Conservation (phyloP, 2,113 vertebrate genomes). For the Calypte anna region DNA sequence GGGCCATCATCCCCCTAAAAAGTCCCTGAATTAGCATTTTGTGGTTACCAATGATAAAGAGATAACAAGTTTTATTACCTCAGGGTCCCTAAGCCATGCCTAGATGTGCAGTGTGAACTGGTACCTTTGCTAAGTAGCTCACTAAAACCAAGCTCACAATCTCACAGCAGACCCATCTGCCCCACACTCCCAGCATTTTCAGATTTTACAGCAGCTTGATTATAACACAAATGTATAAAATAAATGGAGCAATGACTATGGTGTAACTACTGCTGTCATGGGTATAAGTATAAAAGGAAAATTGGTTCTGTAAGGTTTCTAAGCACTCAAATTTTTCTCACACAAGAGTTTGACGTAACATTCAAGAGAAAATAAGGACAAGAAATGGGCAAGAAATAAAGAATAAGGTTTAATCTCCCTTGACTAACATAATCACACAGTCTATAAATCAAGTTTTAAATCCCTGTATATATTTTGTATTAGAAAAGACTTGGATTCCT, state of each 20-base stretch:
- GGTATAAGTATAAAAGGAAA: not conserved
- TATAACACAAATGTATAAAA: not conserved
- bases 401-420: conserved; percentile 56
- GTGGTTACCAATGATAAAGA: not conserved
- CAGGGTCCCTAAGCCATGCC: not conserved
- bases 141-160: not conserved
- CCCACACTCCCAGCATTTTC: not conserved
- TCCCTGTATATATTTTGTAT: not conserved
- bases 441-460: conserved; percentile 50
- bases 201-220: not conserved
- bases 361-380: conserved; percentile 23
- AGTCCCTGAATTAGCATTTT: not conserved
- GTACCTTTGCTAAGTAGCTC: not conserved
- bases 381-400: conserved; percentile 29
- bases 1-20: not conserved
- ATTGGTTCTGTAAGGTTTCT: not conserved
- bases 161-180: not conserved
- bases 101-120: not conserved
- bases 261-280: not conserved
- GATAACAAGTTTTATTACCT: not conserved
- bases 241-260: not conserved
- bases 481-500: conserved; percentile 36
- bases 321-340: conserved; percentile 1
- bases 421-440: conserved; percentile 56
- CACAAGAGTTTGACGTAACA: conserved; percentile 9